These are phyloP conservation scores for Pemphigus obesinymphae DNA, from an alignment of 1,140 invertebrate species.

Conservation along the genomic window DNA sequence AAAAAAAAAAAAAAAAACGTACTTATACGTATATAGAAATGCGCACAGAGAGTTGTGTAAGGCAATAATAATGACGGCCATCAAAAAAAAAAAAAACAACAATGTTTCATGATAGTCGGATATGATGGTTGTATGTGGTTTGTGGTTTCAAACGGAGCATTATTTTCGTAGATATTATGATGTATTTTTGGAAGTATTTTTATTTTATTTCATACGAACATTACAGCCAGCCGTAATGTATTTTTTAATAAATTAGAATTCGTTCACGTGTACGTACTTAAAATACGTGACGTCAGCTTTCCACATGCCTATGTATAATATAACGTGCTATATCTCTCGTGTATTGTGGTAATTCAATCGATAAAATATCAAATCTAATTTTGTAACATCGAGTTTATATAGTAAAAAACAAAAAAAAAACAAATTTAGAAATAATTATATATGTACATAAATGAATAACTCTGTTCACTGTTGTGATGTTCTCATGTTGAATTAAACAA, in stretches of 20 bases:
- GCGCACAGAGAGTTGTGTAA: not conserved
- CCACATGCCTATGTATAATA: not conserved
- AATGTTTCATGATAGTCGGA: slow-evolving; percentile 20
- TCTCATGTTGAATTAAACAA: too few species aligned
- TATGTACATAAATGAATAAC: not conserved
- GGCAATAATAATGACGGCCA: slow-evolving; percentile 13
- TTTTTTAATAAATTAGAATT: slow-evolving; percentile 18
- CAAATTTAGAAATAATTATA: not conserved
- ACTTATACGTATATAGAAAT: too few species aligned
- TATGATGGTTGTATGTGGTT: slow-evolving; percentile 37
- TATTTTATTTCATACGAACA: not conserved
- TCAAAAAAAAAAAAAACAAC: too few species aligned
- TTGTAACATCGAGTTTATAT: not conserved
- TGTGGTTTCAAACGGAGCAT: slow-evolving; percentile 28
- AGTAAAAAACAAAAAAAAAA: too few species aligned
- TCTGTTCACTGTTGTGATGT: too few species aligned
- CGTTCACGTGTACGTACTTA: not conserved
- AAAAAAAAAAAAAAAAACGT: not conserved
- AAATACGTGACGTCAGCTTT: not conserved
- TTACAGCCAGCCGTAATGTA: not conserved
- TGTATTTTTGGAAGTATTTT: slow-evolving; percentile 5
- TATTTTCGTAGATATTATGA: slow-evolving; percentile 4
- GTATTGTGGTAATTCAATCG: too few species aligned
- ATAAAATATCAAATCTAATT: not conserved
- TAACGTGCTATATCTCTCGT: not conserved